Conservation (phyloP, 2,113 vertebrate genomes). For the Spizaetus ornatus region DNA sequence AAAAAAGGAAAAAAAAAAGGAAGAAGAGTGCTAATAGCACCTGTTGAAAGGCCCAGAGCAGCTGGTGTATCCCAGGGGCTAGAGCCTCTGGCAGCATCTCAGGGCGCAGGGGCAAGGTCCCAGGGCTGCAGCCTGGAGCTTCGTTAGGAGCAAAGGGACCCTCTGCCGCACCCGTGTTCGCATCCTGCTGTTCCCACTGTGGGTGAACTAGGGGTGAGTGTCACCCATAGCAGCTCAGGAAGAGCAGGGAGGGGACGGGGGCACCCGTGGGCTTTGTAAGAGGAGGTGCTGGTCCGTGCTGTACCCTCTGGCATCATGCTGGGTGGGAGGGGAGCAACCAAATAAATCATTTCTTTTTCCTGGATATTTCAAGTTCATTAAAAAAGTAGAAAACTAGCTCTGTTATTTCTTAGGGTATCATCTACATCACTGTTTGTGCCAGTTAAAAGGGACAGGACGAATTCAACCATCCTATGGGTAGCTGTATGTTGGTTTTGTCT, state of each 20-base stretch:
- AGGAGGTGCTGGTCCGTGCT: not conserved
- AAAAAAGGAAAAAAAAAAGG: no score
- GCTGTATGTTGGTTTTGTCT: not conserved
- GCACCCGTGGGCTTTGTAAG: not conserved
- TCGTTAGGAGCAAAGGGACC: no score
- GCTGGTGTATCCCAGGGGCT: not conserved
- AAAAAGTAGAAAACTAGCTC: not conserved
- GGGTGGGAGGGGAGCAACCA: fast-evolving
- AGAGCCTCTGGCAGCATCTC: fast-evolving
- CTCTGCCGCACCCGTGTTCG: fast-evolving
- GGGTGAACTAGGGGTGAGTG: not conserved
- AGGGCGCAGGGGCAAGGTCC: not conserved
- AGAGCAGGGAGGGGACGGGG: fast-evolving
- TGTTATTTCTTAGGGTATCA: not conserved
- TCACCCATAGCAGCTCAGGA: not conserved
- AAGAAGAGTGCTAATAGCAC: not conserved
- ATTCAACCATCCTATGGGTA: fast-evolving
- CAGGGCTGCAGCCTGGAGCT: fast-evolving
- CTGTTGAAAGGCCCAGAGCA: not conserved
- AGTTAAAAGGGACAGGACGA: not conserved
- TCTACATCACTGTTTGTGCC: not conserved
- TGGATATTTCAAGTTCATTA: not conserved
- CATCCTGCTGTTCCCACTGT: fast-evolving
- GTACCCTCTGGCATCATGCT: fast-evolving
- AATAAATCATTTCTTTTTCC: fast-evolving